Evolutionary conservation across 2,797 vertebrate genomes (phyloP).

Genomic region (Molossus molossus): DNA sequence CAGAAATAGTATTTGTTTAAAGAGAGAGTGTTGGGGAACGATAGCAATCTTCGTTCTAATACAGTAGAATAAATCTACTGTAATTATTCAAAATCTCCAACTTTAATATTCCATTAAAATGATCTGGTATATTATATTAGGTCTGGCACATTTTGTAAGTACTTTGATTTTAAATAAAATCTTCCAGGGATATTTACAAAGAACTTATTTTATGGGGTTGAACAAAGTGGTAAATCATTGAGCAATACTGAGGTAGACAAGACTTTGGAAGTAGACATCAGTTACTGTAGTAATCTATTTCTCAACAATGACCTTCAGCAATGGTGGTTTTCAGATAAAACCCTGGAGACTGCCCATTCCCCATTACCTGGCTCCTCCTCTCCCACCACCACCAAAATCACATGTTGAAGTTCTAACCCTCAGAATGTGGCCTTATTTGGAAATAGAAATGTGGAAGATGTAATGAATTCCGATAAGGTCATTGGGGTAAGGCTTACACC

Average conservation of each 20-base stretch:
- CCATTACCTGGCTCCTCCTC: neutral
- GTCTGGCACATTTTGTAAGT: neutral
- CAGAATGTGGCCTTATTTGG: neutral
- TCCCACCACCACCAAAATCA: neutral
- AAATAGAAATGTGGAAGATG: neutral
- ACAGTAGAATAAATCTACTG: neutral
- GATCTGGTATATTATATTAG: neutral
- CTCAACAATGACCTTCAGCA: neutral
- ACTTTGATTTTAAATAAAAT: conserved; percentile 25
- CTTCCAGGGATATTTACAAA: neutral
- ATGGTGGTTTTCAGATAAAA: neutral
- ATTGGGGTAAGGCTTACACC: neutral
- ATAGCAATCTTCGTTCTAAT: neutral
- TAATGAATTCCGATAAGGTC: conserved; percentile 9
- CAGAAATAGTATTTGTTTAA: neutral
- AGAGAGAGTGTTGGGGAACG: neutral
- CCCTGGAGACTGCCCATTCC: neutral
- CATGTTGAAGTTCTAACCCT: neutral
- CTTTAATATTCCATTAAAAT: neutral
- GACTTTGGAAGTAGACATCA: neutral
- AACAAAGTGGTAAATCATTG: neutral
- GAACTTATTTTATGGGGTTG: conserved; percentile 7
- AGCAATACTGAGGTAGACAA: neutral
- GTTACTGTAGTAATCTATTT: neutral
- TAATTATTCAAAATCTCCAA: conserved; percentile 32